Conservation (phyloP, 2,888 invertebrate genomes). For the Chrysolina americana region DNA sequence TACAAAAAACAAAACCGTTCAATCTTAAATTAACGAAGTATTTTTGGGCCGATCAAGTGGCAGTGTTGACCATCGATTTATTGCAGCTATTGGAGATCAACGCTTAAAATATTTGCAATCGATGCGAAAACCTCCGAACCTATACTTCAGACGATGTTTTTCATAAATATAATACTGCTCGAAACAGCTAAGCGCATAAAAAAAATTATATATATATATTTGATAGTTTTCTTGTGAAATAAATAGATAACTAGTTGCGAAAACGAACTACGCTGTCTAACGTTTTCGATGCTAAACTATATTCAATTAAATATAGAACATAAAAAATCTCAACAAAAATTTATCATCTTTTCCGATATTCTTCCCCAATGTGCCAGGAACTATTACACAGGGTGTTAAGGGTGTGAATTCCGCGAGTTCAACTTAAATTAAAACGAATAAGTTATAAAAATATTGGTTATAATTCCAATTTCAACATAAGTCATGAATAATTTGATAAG, state of each 20-base stretch:
- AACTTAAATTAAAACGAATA: too few relatives aligned
- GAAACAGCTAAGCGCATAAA: conserved; percentile 29
- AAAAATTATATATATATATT: background rate
- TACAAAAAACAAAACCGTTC: conserved; percentile 52
- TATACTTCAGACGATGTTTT: conserved; percentile 26
- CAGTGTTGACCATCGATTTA: conserved; percentile 59
- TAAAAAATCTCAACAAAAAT: background rate
- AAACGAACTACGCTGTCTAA: background rate
- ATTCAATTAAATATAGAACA: background rate
- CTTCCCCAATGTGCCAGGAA: too few relatives aligned
- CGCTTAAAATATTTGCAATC: conserved; percentile 37
- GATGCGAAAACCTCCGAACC: conserved; percentile 28
- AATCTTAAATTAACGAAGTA: conserved; percentile 45
- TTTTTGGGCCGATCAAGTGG: conserved; percentile 56
- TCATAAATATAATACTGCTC: conserved; percentile 32
- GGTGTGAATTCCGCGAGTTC: too few relatives aligned
- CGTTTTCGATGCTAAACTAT: background rate
- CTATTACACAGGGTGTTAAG: too few relatives aligned
- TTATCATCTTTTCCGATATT: too few relatives aligned
- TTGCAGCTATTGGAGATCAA: conserved; percentile 60
- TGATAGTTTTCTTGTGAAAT: background rate
- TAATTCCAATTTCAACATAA: too few relatives aligned
- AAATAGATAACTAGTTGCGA: background rate
- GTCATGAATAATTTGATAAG: too few relatives aligned
- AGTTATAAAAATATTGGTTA: too few relatives aligned